Base-by-base conservation (phyloP, 35 echinoderm and acorn worm species). In the Acanthaster planci region DNA sequence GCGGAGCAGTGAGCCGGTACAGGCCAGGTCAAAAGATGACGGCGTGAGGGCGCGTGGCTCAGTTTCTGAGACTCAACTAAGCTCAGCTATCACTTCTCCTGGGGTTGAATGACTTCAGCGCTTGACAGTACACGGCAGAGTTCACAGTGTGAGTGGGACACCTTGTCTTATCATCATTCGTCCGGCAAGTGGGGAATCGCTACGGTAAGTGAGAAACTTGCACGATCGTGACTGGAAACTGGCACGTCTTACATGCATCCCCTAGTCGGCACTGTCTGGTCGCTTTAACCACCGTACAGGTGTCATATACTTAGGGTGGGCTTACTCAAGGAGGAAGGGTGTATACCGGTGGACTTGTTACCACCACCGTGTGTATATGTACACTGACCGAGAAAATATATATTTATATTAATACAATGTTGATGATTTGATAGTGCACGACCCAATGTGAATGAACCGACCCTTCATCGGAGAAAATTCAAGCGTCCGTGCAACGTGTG, bases 371-470 rank as follows among this genome's bases (percentile, higher is more conserved):
- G 19, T 72, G 34, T 26, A 72, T 34, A 72, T 72, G 34, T 30
- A 72, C 64, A 72, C 64, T 72, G 64, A 72, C 64, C 64, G 64
- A 72, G 64, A 72, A 72, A 72, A 72, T 72, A 23, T 72, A 72
- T 72, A 72, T 72, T 72, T 72, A 72, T 72, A 72, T 72, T 72
- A 72, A 72, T 72, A 72, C 64, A 72, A 72, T 72, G 64, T 72
- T 72, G 64, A 72, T 72, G 64, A 29, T 47, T 47, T 72, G 64
- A 72, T 72, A 72, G 64, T 72, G 34, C 64, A 72, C 64, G 64
- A 72, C 64, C 64, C 64, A 72, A 72, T 72, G 42, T 47, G 64
- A 34, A 72, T 72, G 64, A 29, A 72, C 18, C 16, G 17, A 32
- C 51, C 50, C 19, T 21, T 52, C 51, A 52, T 51, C 76, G 51